A percentile compares a stretch with the other conserved stretches of the same genome.
phyloP scores from a whole-genome alignment of 2,888 invertebrate genomes.

The Pherbina coryleti region DNA sequence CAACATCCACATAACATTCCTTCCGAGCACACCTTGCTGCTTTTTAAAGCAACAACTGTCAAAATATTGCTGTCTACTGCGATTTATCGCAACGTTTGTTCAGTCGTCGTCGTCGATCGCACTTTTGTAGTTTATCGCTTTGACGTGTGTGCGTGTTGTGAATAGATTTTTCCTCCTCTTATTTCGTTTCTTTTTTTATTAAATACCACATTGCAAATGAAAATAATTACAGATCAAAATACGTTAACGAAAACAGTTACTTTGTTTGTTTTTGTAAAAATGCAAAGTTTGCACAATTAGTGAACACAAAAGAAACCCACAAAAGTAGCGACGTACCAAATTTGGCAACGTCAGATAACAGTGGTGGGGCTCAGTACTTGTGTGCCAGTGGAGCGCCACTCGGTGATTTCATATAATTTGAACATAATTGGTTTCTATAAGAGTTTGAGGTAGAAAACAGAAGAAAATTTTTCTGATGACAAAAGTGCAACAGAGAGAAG shows the following conservation, averaged over 20 bases:
- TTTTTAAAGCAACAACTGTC: neutral
- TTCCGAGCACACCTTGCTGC: neutral
- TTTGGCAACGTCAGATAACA: neutral
- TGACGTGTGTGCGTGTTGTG: constrained; percentile 12
- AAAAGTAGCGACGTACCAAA: neutral
- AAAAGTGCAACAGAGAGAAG: neutral
- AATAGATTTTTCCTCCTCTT: neutral
- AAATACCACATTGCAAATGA: neutral
- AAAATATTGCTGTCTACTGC: neutral
- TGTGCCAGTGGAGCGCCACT: neutral
- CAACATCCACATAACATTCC: neutral
- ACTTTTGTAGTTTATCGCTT: constrained; percentile 18
- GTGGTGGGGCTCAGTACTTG: neutral
- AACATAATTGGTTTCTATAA: neutral
- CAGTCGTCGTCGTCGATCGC: constrained; percentile 28
- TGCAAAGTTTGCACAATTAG: neutral
- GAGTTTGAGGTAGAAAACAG: neutral
- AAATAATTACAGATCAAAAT: neutral
- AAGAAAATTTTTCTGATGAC: neutral
- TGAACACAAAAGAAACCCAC: too few species aligned
- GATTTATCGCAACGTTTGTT: neutral
- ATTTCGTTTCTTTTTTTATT: neutral
- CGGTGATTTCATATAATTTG: neutral
- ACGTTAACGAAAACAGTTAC: constrained; percentile 13
- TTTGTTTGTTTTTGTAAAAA: neutral